These are phyloP conservation scores for Cydia strobilella DNA, from an alignment of 1,140 invertebrate genomes.

Conservation along the genomic window DNA sequence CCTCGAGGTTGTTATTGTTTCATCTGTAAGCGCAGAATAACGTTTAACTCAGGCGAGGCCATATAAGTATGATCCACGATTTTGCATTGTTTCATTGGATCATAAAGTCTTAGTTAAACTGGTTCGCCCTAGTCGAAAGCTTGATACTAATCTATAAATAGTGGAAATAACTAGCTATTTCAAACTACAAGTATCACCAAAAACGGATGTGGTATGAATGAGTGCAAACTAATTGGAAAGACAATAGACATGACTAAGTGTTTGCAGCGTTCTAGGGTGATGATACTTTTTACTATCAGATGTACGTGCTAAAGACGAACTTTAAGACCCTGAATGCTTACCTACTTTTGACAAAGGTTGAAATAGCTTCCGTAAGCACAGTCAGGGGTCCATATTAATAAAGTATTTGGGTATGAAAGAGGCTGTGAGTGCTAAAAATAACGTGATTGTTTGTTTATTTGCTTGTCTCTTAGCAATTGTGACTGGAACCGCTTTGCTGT, in stretches of 20 bases:
- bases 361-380: too few species aligned
- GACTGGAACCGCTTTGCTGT: too few species aligned
- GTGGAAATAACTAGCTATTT: background rate
- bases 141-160: background rate
- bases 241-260: background rate
- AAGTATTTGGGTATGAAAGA: too few species aligned
- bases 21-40: background rate
- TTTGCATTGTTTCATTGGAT: background rate
- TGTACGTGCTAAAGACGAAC: background rate
- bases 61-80: background rate
- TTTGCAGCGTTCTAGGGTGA: background rate
- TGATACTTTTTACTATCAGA: background rate
- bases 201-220: background rate
- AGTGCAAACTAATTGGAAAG: slow-evolving; percentile 1
- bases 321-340: background rate
- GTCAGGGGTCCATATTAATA: too few species aligned
- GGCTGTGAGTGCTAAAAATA: too few species aligned
- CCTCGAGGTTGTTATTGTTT: background rate
- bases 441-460: too few species aligned
- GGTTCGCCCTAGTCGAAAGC: background rate
- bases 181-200: background rate
- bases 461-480: too few species aligned
- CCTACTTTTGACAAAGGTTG: too few species aligned
- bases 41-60: background rate
- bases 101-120: background rate